Evolutionary conservation across 2,888 invertebrate genomes (phyloP), one percentile per base, ranked within the genome.

Genomic region (Microctonus aethiopoides): DNA sequence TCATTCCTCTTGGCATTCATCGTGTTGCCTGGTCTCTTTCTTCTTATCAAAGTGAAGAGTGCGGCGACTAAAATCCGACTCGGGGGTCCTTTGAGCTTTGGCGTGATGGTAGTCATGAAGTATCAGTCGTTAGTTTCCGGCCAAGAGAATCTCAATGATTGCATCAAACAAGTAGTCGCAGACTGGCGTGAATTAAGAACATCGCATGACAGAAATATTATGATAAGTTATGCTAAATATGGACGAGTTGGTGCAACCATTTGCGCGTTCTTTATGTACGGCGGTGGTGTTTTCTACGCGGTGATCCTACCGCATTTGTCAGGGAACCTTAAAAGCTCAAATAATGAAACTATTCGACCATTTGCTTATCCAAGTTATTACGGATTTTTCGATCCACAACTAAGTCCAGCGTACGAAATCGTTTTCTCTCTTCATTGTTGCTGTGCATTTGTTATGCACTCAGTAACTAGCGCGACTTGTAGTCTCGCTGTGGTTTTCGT

Each of bases 91-190:
- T 56, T 82, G 4, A 79, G 77, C 0, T 82, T 82, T 4, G 79
- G 77, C 56, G 16, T 78, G 1, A 79, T 83, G 77, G 76, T 79
- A 0, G 71, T 77, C 0, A 16, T 75, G 0, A 83, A 83, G 26
- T 77, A 80, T 46, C 69, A 67, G 13, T 74, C 73, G 0, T 66
- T 83, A 0, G 9, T 80, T 0, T 65, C 59, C 9, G 62, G 68
- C 20, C 57, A 64, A n/a, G n/a, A n/a, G n/a, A n/a, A n/a, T n/a
- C n/a, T n/a, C 24, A 11, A 9, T 10, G 61, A 24, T 0, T 82
- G 82, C 60, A 26, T 80, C 3, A 24, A 76, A 3, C 57, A 70
- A 5, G 71, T 82, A 13, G 69, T 75, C 10, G 29, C 34, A 13
- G 80, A 81, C 64, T 82, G 80, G 80, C 63, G 36, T 6, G 41